phyloP scores from a whole-genome alignment of 2,797 vertebrate genomes.

The Peromyscus nudipes region DNA sequence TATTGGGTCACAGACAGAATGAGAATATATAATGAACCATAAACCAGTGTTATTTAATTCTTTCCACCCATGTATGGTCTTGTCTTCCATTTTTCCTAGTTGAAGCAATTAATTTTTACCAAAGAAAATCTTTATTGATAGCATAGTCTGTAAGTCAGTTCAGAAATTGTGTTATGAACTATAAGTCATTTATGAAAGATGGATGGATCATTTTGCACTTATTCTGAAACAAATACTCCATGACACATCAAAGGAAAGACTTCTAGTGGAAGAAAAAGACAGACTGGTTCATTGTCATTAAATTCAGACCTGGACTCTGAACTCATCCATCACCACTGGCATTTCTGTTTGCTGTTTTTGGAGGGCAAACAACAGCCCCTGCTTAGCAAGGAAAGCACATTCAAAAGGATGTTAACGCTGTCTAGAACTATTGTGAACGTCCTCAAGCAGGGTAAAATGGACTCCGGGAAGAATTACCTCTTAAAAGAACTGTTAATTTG shows the following conservation, averaged over 20 bases:
- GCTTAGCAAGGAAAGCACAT: neutral
- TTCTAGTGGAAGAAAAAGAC: neutral
- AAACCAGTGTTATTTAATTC: neutral
- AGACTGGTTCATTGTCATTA: neutral
- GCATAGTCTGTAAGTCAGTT: neutral
- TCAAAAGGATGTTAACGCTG: neutral
- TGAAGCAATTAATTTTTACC: conserved; percentile 23
- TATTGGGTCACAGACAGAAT: neutral
- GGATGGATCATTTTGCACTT: neutral
- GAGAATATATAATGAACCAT: neutral
- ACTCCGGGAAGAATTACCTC: conserved; percentile 17
- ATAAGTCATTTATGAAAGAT: neutral
- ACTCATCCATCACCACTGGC: neutral
- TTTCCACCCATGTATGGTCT: neutral
- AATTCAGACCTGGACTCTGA: neutral
- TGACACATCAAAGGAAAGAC: neutral
- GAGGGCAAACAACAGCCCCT: conserved; percentile 7
- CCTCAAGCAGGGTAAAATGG: neutral
- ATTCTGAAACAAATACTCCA: conserved; percentile 27
- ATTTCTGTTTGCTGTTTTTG: conserved; percentile 30
- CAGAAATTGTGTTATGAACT: neutral
- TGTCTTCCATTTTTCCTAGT: conserved; percentile 2
- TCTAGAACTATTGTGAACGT: conserved; percentile 38
- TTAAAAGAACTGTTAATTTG: conserved; percentile 60
- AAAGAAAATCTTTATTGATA: neutral